phyloP scores from a whole-genome alignment of 2,113 vertebrate species.

The Trichomycterus rosablanca region DNA sequence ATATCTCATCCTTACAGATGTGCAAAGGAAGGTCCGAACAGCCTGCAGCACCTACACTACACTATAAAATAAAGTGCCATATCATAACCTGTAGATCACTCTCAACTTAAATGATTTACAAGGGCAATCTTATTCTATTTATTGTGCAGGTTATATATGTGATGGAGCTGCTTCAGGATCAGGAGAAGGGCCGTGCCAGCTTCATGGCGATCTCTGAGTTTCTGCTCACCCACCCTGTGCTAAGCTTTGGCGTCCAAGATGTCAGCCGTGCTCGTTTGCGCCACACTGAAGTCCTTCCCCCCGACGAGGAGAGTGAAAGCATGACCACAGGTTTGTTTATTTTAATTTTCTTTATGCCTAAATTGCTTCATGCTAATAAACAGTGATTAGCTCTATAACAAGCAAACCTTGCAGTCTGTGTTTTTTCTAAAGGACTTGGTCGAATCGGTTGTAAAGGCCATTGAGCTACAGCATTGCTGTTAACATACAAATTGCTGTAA shows the following conservation, averaged over 20 bases:
- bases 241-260: conserved; percentile 92
- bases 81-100: no score
- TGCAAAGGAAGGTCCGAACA: conserved; percentile 87
- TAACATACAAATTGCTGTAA: no score
- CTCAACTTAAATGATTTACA: no score
- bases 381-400: no score
- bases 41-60: no score
- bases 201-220: conserved; percentile 97
- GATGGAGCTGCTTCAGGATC: conserved; percentile 93
- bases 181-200: conserved; percentile 85
- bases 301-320: conserved; percentile 88
- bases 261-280: conserved; percentile 79
- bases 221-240: conserved; percentile 92
- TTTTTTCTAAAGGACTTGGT: no score
- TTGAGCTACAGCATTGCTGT: no score
- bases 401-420: no score
- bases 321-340: conserved; percentile 73
- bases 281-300: conserved; percentile 88
- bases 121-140: no score
- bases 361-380: no score
- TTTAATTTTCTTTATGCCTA: not conserved
- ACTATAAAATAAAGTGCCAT: no score
- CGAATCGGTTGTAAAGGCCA: no score
- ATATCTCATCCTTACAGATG: conserved; percentile 90
- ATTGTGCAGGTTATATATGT: conserved; percentile 89